Percentiles rank a stretch among this genome's conserved stretches.
Evolutionary conservation across 1,140 invertebrate species (phyloP).

Genomic region (Scaptomyza pallida): DNA sequence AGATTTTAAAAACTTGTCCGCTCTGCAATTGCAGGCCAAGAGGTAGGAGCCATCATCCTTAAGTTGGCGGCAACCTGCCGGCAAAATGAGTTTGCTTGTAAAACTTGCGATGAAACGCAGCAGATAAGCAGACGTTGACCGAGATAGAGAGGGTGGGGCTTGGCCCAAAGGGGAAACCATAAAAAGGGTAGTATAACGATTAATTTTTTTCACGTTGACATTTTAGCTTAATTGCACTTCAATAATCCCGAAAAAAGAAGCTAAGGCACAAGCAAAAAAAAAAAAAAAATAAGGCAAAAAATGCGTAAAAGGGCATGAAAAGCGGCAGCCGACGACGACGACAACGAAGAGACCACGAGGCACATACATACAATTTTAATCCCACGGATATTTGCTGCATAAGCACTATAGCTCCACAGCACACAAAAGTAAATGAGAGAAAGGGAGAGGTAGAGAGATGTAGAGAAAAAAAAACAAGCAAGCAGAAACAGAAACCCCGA

Average conservation of each 20-base stretch:
- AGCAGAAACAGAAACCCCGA: conserved; percentile 35
- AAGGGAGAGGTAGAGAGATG: conserved; percentile 16
- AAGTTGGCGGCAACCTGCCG: conserved; percentile 27
- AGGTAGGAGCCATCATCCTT: neutral
- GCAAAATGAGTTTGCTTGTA: conserved; percentile 67
- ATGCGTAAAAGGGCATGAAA: conserved; percentile 83
- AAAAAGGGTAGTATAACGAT: conserved; percentile 82
- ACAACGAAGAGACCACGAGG: conserved; percentile 31
- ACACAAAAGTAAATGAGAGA: conserved; percentile 18
- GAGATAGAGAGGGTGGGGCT: neutral
- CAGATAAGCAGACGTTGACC: conserved; percentile 40
- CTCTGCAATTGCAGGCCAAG: conserved; percentile 37
- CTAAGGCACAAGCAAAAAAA: conserved; percentile 64
- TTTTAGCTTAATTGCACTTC: conserved; percentile 84
- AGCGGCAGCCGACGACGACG: conserved; percentile 66
- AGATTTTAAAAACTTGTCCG: conserved; percentile 56
- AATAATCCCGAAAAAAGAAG: conserved; percentile 82
- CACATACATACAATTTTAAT: conserved; percentile 74
- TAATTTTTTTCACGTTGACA: conserved; percentile 82
- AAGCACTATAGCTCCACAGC: conserved; percentile 59
- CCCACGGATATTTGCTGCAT: conserved; percentile 82
- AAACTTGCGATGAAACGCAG: conserved; percentile 42
- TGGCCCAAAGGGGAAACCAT: conserved; percentile 59
- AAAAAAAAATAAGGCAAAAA: conserved; percentile 68
- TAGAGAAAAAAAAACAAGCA: neutral